Percentiles rank a stretch among this genome's conserved stretches.
Conservation (phyloP, 2,113 vertebrate species). For the Archocentrus centrarchus region DNA sequence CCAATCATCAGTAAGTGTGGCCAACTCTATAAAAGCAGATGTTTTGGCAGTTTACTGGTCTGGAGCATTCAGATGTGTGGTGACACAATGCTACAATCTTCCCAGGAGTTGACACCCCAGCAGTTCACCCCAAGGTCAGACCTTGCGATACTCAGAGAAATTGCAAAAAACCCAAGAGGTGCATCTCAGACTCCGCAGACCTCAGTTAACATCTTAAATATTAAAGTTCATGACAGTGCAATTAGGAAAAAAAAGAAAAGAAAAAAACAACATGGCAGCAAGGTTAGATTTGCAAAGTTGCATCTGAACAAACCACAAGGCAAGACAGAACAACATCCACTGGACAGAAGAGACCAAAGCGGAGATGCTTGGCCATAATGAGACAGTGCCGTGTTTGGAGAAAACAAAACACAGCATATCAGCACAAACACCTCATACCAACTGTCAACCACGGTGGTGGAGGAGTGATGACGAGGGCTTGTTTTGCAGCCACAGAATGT, state of each 20-base stretch:
- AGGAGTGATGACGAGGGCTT: neutral
- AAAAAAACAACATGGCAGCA: neutral
- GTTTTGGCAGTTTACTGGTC: neutral
- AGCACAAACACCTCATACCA: neutral
- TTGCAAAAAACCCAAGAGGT: neutral
- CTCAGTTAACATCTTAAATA: neutral
- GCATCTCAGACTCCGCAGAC: neutral
- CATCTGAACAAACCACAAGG: neutral
- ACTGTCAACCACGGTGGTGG: neutral
- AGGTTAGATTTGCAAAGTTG: no score
- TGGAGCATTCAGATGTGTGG: neutral
- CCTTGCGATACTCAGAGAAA: neutral
- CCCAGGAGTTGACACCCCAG: neutral
- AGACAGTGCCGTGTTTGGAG: neutral
- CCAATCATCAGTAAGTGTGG: neutral
- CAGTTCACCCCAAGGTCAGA: neutral
- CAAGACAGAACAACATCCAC: neutral
- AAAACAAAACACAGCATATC: neutral
- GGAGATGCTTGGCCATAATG: no score
- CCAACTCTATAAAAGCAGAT: neutral
- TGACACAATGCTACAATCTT: constrained; percentile 1
- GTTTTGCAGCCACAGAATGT: neutral
- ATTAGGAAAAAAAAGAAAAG: neutral
- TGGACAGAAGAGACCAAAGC: neutral
- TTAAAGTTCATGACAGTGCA: neutral